Evolutionary conservation across 2,888 invertebrate genomes (phyloP).

Genomic region (Formica aserva): DNA sequence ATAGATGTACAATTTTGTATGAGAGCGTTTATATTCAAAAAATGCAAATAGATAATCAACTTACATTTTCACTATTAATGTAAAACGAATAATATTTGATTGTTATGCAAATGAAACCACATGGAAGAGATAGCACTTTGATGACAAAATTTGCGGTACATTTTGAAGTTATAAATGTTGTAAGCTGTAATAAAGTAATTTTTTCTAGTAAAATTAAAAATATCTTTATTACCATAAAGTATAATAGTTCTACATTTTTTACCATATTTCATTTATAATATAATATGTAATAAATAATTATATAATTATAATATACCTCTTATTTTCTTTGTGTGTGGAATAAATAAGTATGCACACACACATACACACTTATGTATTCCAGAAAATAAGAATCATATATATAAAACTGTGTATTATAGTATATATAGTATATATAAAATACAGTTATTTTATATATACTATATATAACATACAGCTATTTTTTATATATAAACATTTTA

Average conservation of each 20-base stretch:
- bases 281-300: neutral
- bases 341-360: neutral
- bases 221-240: too few species aligned
- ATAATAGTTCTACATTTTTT: too few species aligned
- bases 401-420: too few species aligned
- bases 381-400: too few species aligned
- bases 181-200: neutral
- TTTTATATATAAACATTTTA: too few species aligned
- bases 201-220: neutral
- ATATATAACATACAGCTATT: neutral
- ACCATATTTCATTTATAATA: too few species aligned
- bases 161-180: slow-evolving; percentile 11
- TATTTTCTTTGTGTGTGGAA: neutral
- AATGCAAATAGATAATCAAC: neutral
- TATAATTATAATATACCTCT: neutral
- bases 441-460: neutral
- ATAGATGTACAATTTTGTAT: neutral
- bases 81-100: neutral
- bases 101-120: neutral
- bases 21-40: neutral
- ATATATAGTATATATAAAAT: too few species aligned
- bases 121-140: neutral
- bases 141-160: neutral
- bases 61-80: neutral
- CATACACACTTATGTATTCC: too few species aligned